Base-by-base conservation (phyloP, 2,797 vertebrate species). In the Diplodus sargus region DNA sequence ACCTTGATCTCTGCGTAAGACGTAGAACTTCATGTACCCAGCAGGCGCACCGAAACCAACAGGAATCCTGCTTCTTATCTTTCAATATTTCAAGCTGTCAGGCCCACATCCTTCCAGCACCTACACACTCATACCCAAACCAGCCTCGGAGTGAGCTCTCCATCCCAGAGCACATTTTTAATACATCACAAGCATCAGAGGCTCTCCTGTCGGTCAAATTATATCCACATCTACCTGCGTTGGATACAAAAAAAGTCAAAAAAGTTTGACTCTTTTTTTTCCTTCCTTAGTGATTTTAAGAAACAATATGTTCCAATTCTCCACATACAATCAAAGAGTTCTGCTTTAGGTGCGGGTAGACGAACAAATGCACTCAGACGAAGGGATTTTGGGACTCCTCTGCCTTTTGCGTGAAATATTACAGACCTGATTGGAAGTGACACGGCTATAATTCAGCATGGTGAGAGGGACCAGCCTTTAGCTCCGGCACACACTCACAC, bases 391-490 rank as follows among this genome's bases (percentile, higher is more conserved):
- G 79, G 89, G 82, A 82, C 73, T 91, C 45, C 45, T 87, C 67
- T 73, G 70, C 79, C 75, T 78, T 78, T 63, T 60, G 76, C 86
- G 89, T 91, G 90, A 94, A 93, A 90, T 88, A 94, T 93, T 90
- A 93, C 87, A 87, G 77, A 84, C 72, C 65, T 82, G 91, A 94
- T 91, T 92, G 81, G 67, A 93, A 91, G 90, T 92, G 93, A 92
- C 90, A 92, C 58, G 79, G 78, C 84, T 90, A 91, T 94, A 92
- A 93, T 93, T 94, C 90, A 92, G 81, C 74, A 69, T 57, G 70
- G 87, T 74, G 81, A 87, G 60, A 74, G 70, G 68, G 73, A 76
- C 28, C 70, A 86, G 87, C 64, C 80, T 83, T 82, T 65, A 73
- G 62, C 69, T 70, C 60, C n/a, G 16, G 23, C 30, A 14, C 65